Percentiles rank a stretch among this genome's conserved stretches.
Evolutionary conservation across 2,797 vertebrate genomes (phyloP).

Genomic region (Sebastes flavidus): DNA sequence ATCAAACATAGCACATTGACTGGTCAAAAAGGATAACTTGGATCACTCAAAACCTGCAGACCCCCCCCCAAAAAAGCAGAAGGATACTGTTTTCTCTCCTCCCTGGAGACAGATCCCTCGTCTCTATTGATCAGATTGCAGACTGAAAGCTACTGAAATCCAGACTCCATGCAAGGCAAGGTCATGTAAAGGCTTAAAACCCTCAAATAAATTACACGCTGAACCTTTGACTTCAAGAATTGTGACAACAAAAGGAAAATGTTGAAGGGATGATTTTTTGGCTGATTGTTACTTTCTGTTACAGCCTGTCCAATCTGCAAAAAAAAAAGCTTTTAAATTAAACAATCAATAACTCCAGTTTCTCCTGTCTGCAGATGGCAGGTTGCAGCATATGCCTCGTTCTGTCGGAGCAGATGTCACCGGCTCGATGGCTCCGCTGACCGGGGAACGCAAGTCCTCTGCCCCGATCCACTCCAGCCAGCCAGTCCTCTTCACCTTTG

Average conservation of each 20-base stretch:
- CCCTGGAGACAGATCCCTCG: constrained; percentile 58
- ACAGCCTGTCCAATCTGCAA: neutral
- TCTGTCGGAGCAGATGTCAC: constrained; percentile 90
- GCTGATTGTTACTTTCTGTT: neutral
- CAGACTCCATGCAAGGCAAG: constrained; percentile 42
- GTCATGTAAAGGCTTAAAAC: constrained; percentile 54
- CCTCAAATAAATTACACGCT: constrained; percentile 39
- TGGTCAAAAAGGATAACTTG: constrained; percentile 38
- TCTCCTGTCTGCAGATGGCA: constrained; percentile 83
- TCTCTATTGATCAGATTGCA: constrained; percentile 70
- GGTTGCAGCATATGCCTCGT: constrained; percentile 87
- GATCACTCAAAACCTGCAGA: constrained; percentile 40
- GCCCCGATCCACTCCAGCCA: constrained; percentile 94
- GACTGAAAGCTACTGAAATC: constrained; percentile 64
- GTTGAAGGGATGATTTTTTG: neutral
- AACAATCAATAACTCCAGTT: constrained; percentile 45
- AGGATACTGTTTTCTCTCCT: constrained; percentile 55
- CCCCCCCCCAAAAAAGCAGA: constrained; percentile 26
- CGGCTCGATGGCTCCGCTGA: constrained; percentile 82
- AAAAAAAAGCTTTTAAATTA: neutral
- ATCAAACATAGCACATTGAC: constrained; percentile 57
- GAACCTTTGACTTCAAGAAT: constrained; percentile 48
- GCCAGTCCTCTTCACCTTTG: constrained; percentile 96
- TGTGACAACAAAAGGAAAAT: constrained; percentile 26
- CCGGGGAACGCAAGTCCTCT: constrained; percentile 89